Conservation (phyloP, 35 echinoderm and acorn worm genomes). For the Apostichopus californicus region DNA sequence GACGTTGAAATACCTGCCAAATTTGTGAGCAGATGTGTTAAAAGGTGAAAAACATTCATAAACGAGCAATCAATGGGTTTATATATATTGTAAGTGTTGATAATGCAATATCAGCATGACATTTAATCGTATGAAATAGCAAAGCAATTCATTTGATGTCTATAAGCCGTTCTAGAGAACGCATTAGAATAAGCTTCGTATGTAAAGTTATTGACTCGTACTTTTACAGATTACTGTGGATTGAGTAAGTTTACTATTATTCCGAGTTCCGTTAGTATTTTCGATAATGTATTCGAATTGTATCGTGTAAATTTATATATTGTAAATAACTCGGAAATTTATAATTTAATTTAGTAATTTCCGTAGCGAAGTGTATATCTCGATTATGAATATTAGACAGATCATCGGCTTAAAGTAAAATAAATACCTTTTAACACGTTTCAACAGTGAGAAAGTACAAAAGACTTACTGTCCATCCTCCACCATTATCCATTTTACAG, state of each 20-base stretch:
- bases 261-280: neutral
- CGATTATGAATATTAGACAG: neutral
- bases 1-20: constrained; percentile 28
- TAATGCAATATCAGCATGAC: neutral
- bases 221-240: too few species aligned
- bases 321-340: neutral
- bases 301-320: neutral
- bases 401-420: neutral
- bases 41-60: neutral
- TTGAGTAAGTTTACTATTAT: neutral
- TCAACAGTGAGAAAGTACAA: too few species aligned
- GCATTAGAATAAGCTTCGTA: neutral
- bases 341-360: neutral
- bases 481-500: too few species aligned
- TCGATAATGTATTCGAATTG: neutral
- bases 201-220: too few species aligned
- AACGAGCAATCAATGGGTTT: neutral
- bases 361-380: neutral
- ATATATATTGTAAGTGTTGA: neutral
- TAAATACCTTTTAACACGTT: too few species aligned
- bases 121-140: neutral
- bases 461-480: neutral
- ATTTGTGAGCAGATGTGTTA: neutral
- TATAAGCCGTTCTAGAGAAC: neutral
- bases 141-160: neutral